These are phyloP conservation scores for Xenentodon cancila DNA, from an alignment of 2,797 vertebrate genomes.

Conservation along the genomic window DNA sequence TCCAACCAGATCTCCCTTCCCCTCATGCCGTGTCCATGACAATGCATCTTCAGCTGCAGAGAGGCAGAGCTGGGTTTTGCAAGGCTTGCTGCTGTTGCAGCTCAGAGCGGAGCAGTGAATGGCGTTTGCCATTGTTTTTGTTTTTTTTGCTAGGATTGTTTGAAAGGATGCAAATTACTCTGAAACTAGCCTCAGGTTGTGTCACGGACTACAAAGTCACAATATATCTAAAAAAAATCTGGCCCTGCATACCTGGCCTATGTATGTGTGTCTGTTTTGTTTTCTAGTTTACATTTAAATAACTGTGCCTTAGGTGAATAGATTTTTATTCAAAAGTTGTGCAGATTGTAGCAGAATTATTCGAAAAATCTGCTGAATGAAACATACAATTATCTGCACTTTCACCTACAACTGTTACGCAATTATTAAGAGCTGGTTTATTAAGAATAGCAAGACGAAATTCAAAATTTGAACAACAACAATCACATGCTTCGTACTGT, in stretches of 20 bases:
- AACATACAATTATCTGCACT: not conserved
- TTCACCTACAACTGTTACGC: not conserved
- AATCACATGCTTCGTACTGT: not conserved
- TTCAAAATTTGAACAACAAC: not conserved
- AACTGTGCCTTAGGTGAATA: too few species aligned
- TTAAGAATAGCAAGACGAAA: not conserved
- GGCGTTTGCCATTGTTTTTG: conserved; percentile 52
- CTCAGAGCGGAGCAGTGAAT: conserved; percentile 19
- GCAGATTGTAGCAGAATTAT: not conserved
- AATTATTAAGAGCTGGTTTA: not conserved
- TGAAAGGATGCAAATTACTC: conserved; percentile 68
- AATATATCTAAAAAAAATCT: conserved; percentile 34
- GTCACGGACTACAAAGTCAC: conserved; percentile 26
- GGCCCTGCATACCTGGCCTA: conserved; percentile 13
- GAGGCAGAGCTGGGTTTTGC: conserved; percentile 36
- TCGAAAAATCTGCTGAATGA: not conserved
- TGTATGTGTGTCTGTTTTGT: conserved; percentile 12
- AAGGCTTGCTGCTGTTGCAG: conserved; percentile 33
- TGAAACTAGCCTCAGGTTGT: conserved; percentile 52
- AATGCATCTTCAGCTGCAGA: conserved; percentile 52
- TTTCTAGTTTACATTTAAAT: too few species aligned
- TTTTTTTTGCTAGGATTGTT: conserved; percentile 10
- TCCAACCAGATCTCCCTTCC: conserved; percentile 24
- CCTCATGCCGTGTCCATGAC: conserved; percentile 70
- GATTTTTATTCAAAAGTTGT: too few species aligned